Evolutionary conservation across 2,888 invertebrate species (phyloP).

Genomic region (Perithous albicinctus): DNA sequence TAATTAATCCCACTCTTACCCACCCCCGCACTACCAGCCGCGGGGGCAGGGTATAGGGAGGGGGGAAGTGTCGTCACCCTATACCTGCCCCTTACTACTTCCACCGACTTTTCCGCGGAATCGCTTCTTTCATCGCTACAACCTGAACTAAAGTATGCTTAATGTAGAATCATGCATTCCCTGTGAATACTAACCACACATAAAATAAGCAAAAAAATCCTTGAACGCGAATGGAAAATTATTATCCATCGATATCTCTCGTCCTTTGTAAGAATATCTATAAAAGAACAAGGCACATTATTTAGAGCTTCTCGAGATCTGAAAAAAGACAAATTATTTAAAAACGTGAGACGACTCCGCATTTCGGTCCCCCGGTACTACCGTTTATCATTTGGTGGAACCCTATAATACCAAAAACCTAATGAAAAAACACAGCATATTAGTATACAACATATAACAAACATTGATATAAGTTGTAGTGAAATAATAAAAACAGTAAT

Average conservation of each 20-base stretch:
- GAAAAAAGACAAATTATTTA: not conserved
- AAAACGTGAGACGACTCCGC: not conserved
- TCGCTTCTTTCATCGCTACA: not conserved
- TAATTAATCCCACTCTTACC: no score
- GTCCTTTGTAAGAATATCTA: not conserved
- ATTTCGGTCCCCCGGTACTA: not conserved
- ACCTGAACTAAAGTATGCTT: conserved; percentile 1
- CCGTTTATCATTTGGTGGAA: not conserved
- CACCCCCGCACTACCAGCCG: no score
- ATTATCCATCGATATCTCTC: not conserved
- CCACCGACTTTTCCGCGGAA: conserved; percentile 4
- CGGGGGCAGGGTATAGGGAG: no score
- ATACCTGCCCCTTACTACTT: conserved; percentile 26
- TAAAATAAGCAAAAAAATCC: not conserved
- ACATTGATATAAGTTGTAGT: not conserved
- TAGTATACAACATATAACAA: no score
- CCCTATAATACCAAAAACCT: no score
- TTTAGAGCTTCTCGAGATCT: not conserved
- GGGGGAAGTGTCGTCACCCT: no score
- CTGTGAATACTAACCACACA: conserved; percentile 9
- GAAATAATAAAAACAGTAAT: not conserved
- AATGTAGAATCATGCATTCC: not conserved
- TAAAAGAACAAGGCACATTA: not conserved
- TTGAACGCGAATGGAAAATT: not conserved
- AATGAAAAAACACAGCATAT: no score